Evolutionary conservation across 1,140 invertebrate species (phyloP), one percentile per base, ranked within the genome.

Genomic region (Diabrotica undecimpunctata): DNA sequence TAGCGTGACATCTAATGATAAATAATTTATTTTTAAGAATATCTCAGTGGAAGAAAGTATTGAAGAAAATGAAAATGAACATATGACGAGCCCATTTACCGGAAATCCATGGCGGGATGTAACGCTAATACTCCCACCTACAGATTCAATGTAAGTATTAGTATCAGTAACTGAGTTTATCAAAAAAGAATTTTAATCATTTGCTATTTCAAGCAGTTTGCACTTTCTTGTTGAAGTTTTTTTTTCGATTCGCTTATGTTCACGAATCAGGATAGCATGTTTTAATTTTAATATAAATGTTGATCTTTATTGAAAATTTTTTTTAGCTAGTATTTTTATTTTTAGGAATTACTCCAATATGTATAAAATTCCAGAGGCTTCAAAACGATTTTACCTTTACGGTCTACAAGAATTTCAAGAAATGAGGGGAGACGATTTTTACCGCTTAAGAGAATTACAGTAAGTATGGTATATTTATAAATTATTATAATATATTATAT

Each of bases 1-100:
- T 25, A 14, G 35, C 14, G 10, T 54, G 14, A 9, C 1, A 10
- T 25, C 2, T 9, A 25, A 54, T n/a, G 10, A 13, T 6, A n/a
- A 39, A 41, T 39, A 0, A 13, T 59, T 3, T 13, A 10, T n/a
- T 9, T 66, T 66, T 41, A 10, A 66, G 65, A 36, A 54, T n/a
- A 54, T 61, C n/a, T 50, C 55, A 8, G 25, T 66, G 36, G 54
- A 54, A 14, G 59, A 61, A 9, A 9, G 38, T 50, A 10, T 35
- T 13, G 35, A 50, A 14, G 56, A 66, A 6, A 50, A 55, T 10
- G 25, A 46, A 7, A 12, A 53, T 7, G 38, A 52, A 37, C 36
- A 53, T 39, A 25, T 25, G 25, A 68, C 68, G 35, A 71, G 70
- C 54, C 70, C 70, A 0, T 71, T 71, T 54, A 71, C 65, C 6